Evolutionary conservation across 2,113 vertebrate genomes (phyloP).

Genomic region (Meles meles): DNA sequence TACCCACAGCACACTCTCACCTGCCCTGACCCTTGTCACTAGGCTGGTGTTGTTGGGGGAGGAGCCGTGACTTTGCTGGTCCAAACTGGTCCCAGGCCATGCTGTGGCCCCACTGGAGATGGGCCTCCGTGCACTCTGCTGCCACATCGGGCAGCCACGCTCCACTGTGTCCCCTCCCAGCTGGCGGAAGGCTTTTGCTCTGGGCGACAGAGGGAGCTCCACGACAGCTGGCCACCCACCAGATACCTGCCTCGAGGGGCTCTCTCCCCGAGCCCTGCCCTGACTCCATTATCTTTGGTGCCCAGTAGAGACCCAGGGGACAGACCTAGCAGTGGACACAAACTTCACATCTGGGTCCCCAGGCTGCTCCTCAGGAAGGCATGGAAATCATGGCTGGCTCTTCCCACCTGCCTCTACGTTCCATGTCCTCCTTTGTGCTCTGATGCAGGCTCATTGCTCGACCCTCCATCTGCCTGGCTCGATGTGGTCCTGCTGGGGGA

Average conservation of each 20-base stretch:
- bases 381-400: neutral
- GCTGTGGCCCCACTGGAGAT: neutral
- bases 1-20: fast-evolving
- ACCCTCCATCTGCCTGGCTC: neutral
- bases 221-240: neutral
- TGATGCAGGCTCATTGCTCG: neutral
- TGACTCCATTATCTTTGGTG: neutral
- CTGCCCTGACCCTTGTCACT: too few relatives aligned
- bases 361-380: neutral
- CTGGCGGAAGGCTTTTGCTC: neutral
- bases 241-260: neutral
- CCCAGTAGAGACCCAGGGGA: neutral
- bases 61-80: too few relatives aligned
- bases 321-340: neutral
- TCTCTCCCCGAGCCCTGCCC: neutral
- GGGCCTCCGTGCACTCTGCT: neutral
- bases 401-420: neutral
- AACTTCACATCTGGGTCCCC: neutral
- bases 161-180: neutral
- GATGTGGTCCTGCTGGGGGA: neutral
- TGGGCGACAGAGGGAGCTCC: neutral
- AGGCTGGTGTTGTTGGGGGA: neutral
- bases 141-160: neutral
- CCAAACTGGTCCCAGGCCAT: neutral
- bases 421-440: neutral